A percentile compares a stretch with the other conserved stretches of the same genome.
These are phyloP conservation scores for Homalodisca vitripennis DNA, from an alignment of 1,140 invertebrate genomes.

Conservation along the genomic window DNA sequence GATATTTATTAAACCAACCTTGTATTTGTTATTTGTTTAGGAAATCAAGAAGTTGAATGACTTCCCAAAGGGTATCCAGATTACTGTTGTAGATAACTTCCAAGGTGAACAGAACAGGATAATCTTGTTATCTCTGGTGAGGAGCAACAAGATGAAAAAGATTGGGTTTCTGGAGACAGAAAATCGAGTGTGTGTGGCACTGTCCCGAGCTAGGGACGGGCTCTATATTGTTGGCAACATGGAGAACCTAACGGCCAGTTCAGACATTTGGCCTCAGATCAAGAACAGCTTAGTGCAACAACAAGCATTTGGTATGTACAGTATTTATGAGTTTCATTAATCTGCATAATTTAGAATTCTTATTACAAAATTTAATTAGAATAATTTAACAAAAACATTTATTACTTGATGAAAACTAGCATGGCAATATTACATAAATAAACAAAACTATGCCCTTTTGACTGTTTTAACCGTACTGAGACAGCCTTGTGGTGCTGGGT, in stretches of 20 bases:
- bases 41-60: conserved; percentile 6
- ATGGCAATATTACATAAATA: too few relatives aligned
- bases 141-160: conserved; percentile 64
- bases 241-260: conserved; percentile 49
- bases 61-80: conserved; percentile 48
- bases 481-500: too few relatives aligned
- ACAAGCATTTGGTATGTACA: conserved; percentile 45
- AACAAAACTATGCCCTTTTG: too few relatives aligned
- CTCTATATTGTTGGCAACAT: conserved; percentile 69
- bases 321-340: too few relatives aligned
- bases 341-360: too few relatives aligned
- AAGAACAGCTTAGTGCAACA: background rate
- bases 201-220: conserved; percentile 76
- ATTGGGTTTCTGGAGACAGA: conserved; percentile 75
- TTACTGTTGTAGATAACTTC: conserved; percentile 76
- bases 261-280: conserved; percentile 15
- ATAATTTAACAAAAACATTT: too few relatives aligned
- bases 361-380: too few relatives aligned
- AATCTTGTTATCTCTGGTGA: conserved; percentile 77
- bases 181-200: conserved; percentile 81
- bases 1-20: too few relatives aligned
- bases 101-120: conserved; percentile 87
- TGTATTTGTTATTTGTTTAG: background rate
- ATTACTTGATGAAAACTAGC: too few relatives aligned
- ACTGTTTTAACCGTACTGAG: too few relatives aligned